These are phyloP conservation scores for Drosophila falleni DNA, from an alignment of 2,888 invertebrate genomes.

Conservation along the genomic window DNA sequence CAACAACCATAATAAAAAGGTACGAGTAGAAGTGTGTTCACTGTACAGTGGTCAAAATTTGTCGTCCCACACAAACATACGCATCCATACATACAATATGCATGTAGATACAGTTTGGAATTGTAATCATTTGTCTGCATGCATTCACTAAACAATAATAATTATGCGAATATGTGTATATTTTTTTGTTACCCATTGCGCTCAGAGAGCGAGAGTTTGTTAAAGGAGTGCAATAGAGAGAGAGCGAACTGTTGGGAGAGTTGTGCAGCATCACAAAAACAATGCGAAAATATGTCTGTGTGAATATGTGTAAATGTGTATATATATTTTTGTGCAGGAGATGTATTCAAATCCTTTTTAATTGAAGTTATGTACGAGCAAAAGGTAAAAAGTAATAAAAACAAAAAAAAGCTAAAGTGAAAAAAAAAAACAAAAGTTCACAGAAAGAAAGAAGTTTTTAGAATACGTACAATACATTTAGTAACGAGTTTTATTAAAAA, in stretches of 20 bases:
- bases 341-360: conserved; percentile 45
- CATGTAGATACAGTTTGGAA: neutral
- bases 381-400: too few species aligned
- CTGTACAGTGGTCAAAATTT: conserved; percentile 32
- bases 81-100: neutral
- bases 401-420: neutral
- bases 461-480: neutral
- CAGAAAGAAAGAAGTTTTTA: neutral
- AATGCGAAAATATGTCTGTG: conserved; percentile 1
- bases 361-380: conserved; percentile 30
- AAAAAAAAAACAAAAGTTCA: neutral
- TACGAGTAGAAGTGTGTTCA: conserved; percentile 28
- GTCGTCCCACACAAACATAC: conserved; percentile 29
- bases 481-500: neutral
- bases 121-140: conserved; percentile 27
- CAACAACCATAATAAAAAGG: conserved; percentile 35
- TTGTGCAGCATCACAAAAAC: conserved; percentile 65
- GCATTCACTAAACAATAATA: conserved; percentile 47
- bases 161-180: conserved; percentile 32
- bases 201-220: conserved; percentile 46
- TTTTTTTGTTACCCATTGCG: conserved; percentile 38
- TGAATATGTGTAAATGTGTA: conserved; percentile 13
- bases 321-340: conserved; percentile 24
- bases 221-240: conserved; percentile 29
- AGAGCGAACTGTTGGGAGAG: conserved; percentile 45